Conservation (phyloP, 2,888 invertebrate genomes). For the Tolmerus cingulatus region DNA sequence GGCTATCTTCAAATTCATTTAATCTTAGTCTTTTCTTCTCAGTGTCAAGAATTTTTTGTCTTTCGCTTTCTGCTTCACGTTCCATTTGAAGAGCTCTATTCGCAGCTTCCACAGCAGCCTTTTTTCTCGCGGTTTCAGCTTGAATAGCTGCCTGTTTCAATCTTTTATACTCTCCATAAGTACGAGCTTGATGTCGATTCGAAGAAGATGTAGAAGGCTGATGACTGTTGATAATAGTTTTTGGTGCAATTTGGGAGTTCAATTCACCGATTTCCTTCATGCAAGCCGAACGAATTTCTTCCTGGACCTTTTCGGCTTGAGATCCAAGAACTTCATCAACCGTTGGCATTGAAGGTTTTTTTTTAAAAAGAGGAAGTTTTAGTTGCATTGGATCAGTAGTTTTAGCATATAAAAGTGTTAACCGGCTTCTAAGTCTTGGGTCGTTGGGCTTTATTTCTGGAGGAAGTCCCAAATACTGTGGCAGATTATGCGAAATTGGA, state of each 20-base stretch:
- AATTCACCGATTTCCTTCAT: background rate
- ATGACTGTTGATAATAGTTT: background rate
- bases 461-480: background rate
- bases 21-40: background rate
- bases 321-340: background rate
- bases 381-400: background rate
- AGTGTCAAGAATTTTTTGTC: background rate
- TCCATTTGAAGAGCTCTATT: background rate
- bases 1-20: background rate
- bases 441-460: conserved; percentile 7
- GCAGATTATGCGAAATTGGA: background rate
- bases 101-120: background rate
- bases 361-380: background rate
- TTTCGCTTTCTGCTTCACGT: background rate
- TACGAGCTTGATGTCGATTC: background rate
- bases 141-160: background rate
- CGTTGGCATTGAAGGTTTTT: background rate
- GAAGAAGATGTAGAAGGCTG: background rate
- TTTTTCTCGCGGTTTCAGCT: background rate
- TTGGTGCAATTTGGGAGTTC: background rate
- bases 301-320: background rate
- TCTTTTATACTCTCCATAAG: conserved; percentile 5
- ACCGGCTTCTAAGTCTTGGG: background rate
- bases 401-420: background rate
- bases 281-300: background rate